phyloP scores from a whole-genome alignment of 1,140 invertebrate genomes.

The Aculops lycopersici region DNA sequence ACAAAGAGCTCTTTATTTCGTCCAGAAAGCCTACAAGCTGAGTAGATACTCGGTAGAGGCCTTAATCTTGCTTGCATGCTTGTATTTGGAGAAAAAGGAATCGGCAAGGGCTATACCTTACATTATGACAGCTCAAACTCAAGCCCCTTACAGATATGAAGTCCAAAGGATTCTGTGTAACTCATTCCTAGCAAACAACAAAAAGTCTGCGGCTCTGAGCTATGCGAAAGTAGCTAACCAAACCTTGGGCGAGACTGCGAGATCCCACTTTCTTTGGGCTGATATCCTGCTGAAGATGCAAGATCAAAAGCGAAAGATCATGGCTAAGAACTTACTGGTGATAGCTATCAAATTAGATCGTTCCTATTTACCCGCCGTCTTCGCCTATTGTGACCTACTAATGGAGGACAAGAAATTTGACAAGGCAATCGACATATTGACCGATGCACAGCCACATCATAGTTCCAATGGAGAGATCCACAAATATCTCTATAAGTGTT shows the following conservation, averaged over 20 bases:
- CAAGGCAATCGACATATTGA: slow-evolving; percentile 19
- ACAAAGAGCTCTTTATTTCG: slow-evolving; percentile 16
- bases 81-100: slow-evolving; percentile 34
- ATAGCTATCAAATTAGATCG: slow-evolving; percentile 31
- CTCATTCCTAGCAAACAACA: slow-evolving; percentile 29
- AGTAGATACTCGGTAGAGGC: slow-evolving; percentile 23
- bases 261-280: slow-evolving; percentile 31
- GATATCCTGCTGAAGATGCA: slow-evolving; percentile 33
- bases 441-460: slow-evolving; percentile 22
- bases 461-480: slow-evolving; percentile 28
- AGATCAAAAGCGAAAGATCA: slow-evolving; percentile 1
- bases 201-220: slow-evolving; percentile 30
- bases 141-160: slow-evolving; percentile 25
- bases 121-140: slow-evolving; percentile 33
- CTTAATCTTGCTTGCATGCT: slow-evolving; percentile 29
- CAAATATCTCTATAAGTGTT: slow-evolving; percentile 31
- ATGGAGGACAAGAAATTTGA: slow-evolving; percentile 18
- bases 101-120: slow-evolving; percentile 30
- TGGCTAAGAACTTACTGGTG: slow-evolving; percentile 28
- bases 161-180: slow-evolving; percentile 33
- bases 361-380: slow-evolving; percentile 29
- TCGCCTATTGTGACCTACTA: slow-evolving; percentile 27
- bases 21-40: slow-evolving; percentile 15
- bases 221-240: slow-evolving; percentile 32
- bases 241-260: slow-evolving; percentile 29